These are phyloP conservation scores for Lepidochitona cinerea DNA, from an alignment of 2,888 invertebrate genomes.

Conservation along the genomic window DNA sequence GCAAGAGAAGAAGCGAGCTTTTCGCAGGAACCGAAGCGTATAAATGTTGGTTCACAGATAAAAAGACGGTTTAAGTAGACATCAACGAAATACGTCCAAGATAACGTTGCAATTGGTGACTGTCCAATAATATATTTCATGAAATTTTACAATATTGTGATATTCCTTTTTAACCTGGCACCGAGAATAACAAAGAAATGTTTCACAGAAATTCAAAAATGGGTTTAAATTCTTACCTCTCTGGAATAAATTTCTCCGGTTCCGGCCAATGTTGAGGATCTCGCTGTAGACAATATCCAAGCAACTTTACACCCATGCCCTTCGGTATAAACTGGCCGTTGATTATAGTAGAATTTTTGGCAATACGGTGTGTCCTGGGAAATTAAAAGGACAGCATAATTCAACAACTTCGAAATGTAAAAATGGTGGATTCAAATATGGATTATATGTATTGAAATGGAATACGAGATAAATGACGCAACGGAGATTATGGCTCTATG, in stretches of 20 bases:
- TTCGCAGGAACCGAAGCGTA: no score
- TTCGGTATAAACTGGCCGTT: constrained; percentile 3
- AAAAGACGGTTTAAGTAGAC: no score
- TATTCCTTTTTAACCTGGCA: neutral
- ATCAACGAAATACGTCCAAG: no score
- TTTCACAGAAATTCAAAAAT: neutral
- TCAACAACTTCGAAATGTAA: neutral
- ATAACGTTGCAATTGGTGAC: no score
- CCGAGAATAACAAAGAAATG: neutral
- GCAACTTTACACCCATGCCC: constrained; percentile 18
- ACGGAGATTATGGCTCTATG: no score
- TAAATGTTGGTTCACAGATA: no score
- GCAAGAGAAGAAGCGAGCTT: no score
- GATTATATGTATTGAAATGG: no score
- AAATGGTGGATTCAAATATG: no score
- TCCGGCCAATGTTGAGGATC: constrained; percentile 27
- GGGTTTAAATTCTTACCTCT: constrained; percentile 13
- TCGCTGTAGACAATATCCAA: constrained; percentile 11
- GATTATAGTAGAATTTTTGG: neutral
- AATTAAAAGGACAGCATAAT: neutral
- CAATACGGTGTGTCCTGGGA: neutral
- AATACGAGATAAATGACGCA: no score
- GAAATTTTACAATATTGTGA: no score
- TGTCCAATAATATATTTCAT: no score
- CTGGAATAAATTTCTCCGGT: constrained; percentile 27